phyloP scores from a whole-genome alignment of 1,140 invertebrate species.

The Lethocerus indicus region DNA sequence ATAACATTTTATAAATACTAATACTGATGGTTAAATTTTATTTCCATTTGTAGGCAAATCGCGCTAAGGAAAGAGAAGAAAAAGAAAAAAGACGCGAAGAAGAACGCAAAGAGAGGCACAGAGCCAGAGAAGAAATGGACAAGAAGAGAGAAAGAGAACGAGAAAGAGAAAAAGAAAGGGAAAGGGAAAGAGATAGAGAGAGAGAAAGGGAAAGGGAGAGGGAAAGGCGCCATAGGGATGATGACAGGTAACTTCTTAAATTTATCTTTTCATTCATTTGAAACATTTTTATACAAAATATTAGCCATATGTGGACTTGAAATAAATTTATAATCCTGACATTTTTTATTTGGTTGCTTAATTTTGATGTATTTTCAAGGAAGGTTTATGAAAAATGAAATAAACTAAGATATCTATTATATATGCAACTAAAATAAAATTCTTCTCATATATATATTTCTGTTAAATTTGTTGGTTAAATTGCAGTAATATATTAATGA shows the following conservation, averaged over 20 bases:
- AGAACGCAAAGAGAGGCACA: conserved; percentile 16
- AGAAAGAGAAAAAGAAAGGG: conserved; percentile 9
- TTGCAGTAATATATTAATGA: too few relatives aligned
- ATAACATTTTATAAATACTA: too few relatives aligned
- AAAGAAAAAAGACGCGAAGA: conserved; percentile 18
- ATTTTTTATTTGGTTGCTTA: neutral
- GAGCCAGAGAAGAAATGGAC: conserved; percentile 12
- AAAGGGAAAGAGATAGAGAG: conserved; percentile 10
- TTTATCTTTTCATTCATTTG: neutral
- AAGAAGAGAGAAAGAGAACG: conserved; percentile 10
- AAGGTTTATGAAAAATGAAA: neutral
- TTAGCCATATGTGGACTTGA: neutral
- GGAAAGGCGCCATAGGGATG: conserved; percentile 8
- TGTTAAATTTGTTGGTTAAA: too few relatives aligned
- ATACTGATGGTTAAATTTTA: too few relatives aligned
- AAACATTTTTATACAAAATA: neutral
- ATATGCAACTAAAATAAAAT: too few relatives aligned
- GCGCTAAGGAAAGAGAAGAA: conserved; percentile 18
- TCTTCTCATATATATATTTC: too few relatives aligned
- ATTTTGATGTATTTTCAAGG: neutral
- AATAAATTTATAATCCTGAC: neutral
- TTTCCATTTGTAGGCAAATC: conserved; percentile 12
- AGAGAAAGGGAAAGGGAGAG: conserved; percentile 12
- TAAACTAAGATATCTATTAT: neutral
- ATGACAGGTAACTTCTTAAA: conserved; percentile 7